A percentile compares a stretch with the other conserved stretches of the same genome.
These are phyloP conservation scores for Anolis apletophallus DNA, from an alignment of 2,797 vertebrate genomes.

Conservation along the genomic window DNA sequence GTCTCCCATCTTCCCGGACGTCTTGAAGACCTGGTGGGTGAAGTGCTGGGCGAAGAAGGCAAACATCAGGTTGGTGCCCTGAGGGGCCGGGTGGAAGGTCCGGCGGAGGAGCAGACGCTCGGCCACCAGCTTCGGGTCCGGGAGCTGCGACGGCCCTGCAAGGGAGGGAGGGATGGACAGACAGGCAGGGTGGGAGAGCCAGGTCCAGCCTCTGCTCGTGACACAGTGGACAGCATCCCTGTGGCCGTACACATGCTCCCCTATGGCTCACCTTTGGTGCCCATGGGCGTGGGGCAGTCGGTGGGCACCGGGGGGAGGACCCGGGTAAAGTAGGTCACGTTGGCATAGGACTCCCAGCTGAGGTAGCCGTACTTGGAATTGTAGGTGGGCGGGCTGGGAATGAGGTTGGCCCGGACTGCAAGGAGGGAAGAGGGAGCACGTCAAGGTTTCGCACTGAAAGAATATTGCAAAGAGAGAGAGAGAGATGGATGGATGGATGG, in stretches of 20 bases:
- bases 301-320: conserved; percentile 89
- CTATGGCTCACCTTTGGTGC: conserved; percentile 85
- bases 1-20: conserved; percentile 79
- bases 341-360: conserved; percentile 93
- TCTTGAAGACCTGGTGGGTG: conserved; percentile 98
- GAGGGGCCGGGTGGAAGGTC: conserved; percentile 87
- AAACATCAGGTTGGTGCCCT: conserved; percentile 92
- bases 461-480: too few relatives aligned
- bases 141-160: conserved; percentile 86
- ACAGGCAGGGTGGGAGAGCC: too few relatives aligned
- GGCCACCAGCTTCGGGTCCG: conserved; percentile 81
- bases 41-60: conserved; percentile 98
- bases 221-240: too few relatives aligned
- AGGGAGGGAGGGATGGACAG: background rate
- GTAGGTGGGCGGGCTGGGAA: conserved; percentile 94
- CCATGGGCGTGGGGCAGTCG: conserved; percentile 91
- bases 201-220: too few relatives aligned
- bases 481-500: too few relatives aligned
- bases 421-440: conserved; percentile 12
- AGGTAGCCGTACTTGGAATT: conserved; percentile 90
- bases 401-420: conserved; percentile 87
- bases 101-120: conserved; percentile 84
- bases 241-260: too few relatives aligned
- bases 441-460: too few relatives aligned
- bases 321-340: conserved; percentile 90